Percentiles rank a stretch among this genome's conserved stretches.
phyloP scores from a whole-genome alignment of 1,140 invertebrate genomes.

The Solenopsis fugax region DNA sequence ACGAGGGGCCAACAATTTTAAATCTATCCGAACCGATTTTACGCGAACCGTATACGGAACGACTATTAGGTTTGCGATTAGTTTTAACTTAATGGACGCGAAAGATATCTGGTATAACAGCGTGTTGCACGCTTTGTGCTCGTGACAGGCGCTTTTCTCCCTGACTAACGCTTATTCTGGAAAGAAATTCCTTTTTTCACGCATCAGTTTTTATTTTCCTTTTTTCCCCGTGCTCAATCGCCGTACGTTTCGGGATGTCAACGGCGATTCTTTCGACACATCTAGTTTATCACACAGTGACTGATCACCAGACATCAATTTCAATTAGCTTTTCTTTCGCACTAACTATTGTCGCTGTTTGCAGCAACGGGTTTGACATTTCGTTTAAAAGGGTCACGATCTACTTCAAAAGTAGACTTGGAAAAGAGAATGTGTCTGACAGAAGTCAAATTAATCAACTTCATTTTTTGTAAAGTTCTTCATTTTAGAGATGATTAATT shows the following conservation, averaged over 20 bases:
- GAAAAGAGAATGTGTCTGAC: neutral
- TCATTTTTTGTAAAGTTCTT: neutral
- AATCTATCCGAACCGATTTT: constrained; percentile 58
- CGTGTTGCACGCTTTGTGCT: neutral
- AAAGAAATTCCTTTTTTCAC: constrained; percentile 35
- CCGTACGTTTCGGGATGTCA: neutral
- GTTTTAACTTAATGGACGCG: constrained; percentile 26
- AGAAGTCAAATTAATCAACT: neutral
- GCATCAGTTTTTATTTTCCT: neutral
- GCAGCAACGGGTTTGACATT: constrained; percentile 12
- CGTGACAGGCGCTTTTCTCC: constrained; percentile 24
- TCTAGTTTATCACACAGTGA: neutral
- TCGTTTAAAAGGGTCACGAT: constrained; percentile 4
- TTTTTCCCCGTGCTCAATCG: neutral
- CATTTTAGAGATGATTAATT: neutral
- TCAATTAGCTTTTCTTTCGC: constrained; percentile 33
- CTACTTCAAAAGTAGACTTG: neutral
- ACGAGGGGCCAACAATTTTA: constrained; percentile 63
- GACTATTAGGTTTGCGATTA: constrained; percentile 21
- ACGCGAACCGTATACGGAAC: constrained; percentile 14
- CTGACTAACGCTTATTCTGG: constrained; percentile 5
- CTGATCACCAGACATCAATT: constrained; percentile 5
- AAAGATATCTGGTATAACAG: neutral
- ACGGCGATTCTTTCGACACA: constrained; percentile 1
- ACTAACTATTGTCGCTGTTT: neutral